Evolutionary conservation across 2,888 invertebrate species (phyloP).

Genomic region (Panzeria rudis): DNA sequence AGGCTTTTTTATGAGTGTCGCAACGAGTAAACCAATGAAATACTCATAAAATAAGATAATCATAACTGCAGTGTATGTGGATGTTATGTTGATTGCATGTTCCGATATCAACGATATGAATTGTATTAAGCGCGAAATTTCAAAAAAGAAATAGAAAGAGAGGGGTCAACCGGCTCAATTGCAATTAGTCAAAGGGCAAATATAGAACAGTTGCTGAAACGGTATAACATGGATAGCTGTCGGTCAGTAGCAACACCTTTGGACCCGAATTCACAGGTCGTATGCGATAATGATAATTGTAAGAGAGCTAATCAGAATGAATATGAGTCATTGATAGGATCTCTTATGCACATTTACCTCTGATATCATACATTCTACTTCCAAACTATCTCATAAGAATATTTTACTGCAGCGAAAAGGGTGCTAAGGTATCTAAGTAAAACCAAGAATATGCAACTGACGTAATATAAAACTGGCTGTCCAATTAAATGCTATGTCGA

Average conservation of each 20-base stretch:
- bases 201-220: conserved; percentile 21
- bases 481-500: conserved; percentile 19
- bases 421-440: conserved; percentile 8
- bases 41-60: not conserved
- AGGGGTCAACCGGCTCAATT: conserved; percentile 40
- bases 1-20: no score
- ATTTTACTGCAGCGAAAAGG: not conserved
- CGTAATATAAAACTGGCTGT: conserved; percentile 25
- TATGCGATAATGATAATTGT: not conserved
- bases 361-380: conserved; percentile 32
- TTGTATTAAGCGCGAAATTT: conserved; percentile 24
- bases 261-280: not conserved
- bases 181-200: conserved; percentile 33
- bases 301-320: not conserved
- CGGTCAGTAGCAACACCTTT: conserved; percentile 52
- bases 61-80: not conserved
- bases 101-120: not conserved
- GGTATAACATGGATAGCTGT: conserved; percentile 47
- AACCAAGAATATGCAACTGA: conserved; percentile 16
- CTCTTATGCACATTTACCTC: conserved; percentile 36
- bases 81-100: no score
- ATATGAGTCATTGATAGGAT: conserved; percentile 36
- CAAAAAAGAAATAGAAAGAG: conserved; percentile 53
- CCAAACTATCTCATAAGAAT: conserved; percentile 25
- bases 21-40: no score